phyloP scores from a whole-genome alignment of 2,113 vertebrate species.

The Malurus elegans region DNA sequence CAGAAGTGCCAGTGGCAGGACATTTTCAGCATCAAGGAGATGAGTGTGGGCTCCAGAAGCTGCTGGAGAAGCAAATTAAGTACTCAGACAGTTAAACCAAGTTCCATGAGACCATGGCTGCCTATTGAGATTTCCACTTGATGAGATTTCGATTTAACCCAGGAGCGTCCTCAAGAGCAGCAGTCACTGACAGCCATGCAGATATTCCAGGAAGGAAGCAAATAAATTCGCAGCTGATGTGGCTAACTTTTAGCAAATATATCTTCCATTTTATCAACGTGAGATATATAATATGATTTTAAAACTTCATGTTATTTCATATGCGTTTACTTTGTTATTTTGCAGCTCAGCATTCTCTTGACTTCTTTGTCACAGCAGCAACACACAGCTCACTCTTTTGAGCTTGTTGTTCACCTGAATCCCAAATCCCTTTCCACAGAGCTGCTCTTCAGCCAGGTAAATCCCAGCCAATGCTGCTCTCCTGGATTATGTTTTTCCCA shows the following conservation, averaged over 20 bases:
- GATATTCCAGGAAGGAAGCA: neutral
- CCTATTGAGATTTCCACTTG: neutral
- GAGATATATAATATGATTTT: conserved; percentile 16
- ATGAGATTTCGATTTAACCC: neutral
- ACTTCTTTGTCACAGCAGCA: neutral
- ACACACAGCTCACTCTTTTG: too few species aligned
- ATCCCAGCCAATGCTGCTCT: neutral
- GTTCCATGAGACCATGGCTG: neutral
- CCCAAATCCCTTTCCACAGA: neutral
- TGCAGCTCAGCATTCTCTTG: neutral
- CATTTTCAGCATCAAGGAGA: neutral
- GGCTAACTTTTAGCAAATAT: conserved; percentile 48
- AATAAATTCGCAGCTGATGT: conserved; percentile 42
- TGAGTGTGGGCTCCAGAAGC: neutral
- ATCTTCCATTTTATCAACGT: conserved; percentile 28
- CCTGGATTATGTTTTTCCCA: neutral
- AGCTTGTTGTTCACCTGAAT: neutral
- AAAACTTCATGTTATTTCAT: conserved; percentile 46
- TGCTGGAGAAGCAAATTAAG: neutral
- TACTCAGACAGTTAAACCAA: neutral
- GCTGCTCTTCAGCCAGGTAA: neutral
- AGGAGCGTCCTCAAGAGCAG: neutral
- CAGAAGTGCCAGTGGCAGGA: neutral
- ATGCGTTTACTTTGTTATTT: conserved; percentile 43
- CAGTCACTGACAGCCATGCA: neutral